Conservation (phyloP, 1,140 invertebrate genomes). For the Drosophila melanica region DNA sequence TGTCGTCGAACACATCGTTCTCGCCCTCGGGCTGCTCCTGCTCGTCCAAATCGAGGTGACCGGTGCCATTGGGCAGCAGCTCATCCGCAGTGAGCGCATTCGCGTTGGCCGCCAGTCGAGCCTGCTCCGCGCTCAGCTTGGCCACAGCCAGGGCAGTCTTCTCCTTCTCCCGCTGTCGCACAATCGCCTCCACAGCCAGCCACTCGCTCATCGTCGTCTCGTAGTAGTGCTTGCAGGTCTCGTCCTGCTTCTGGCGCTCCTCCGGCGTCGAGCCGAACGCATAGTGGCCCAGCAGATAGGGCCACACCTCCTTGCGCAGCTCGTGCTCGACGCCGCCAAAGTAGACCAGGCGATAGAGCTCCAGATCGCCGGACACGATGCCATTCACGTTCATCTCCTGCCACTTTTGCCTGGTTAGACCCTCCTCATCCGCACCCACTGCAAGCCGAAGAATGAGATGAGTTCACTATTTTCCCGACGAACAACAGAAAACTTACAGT, state of each 20-base stretch:
- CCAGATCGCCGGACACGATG: slow-evolving; percentile 85
- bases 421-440: slow-evolving; percentile 86
- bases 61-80: slow-evolving; percentile 57
- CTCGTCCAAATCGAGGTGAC: slow-evolving; percentile 75
- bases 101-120: slow-evolving; percentile 54
- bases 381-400: slow-evolving; percentile 87
- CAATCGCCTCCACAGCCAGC: slow-evolving; percentile 96
- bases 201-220: slow-evolving; percentile 97
- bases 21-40: slow-evolving; percentile 45
- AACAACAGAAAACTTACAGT: slow-evolving; percentile 82
- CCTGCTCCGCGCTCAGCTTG: slow-evolving; percentile 85
- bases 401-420: slow-evolving; percentile 90
- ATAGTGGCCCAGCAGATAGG: slow-evolving; percentile 94
- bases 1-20: slow-evolving; percentile 79
- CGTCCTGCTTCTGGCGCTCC: slow-evolving; percentile 89
- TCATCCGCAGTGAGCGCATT: slow-evolving; percentile 56
- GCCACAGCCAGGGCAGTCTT: slow-evolving; percentile 87
- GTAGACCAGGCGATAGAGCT: slow-evolving; percentile 93
- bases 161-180: slow-evolving; percentile 92
- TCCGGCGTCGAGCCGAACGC: slow-evolving; percentile 90
- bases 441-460: slow-evolving; percentile 33
- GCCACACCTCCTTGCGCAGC: slow-evolving; percentile 94
- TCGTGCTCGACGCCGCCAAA: slow-evolving; percentile 93
- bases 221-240: slow-evolving; percentile 89
- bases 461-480: slow-evolving; percentile 49